Percentiles rank a stretch among this genome's conserved stretches.
These are phyloP conservation scores for Heloderma charlesbogerti DNA, from an alignment of 2,113 vertebrate genomes.

Conservation along the genomic window DNA sequence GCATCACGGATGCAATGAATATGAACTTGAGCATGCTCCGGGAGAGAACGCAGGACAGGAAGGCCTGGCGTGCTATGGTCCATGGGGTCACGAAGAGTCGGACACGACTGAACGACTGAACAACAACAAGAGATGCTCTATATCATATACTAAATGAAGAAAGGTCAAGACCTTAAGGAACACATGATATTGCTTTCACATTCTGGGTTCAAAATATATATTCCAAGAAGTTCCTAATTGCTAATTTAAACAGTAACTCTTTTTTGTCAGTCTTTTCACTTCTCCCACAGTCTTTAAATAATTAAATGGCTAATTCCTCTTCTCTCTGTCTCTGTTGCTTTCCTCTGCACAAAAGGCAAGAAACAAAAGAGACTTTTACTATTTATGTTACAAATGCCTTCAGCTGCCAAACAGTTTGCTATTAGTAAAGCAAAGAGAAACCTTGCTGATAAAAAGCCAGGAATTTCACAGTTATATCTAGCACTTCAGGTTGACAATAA, in stretches of 20 bases:
- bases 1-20: too few relatives aligned
- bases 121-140: too few relatives aligned
- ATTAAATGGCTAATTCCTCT: conserved; percentile 76
- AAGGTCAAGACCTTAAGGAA: conserved; percentile 67
- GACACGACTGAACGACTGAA: too few relatives aligned
- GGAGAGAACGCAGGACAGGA: too few relatives aligned
- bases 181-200: conserved; percentile 63
- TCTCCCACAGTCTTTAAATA: conserved; percentile 74
- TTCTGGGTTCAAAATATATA: conserved; percentile 80
- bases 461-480: conserved; percentile 72
- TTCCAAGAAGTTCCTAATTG: conserved; percentile 83
- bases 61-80: too few relatives aligned
- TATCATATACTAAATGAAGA: not conserved
- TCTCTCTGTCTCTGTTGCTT: conserved; percentile 63
- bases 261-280: conserved; percentile 77
- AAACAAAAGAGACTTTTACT: conserved; percentile 76
- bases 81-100: too few relatives aligned
- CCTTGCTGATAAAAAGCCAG: conserved; percentile 65
- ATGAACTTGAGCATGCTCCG: too few relatives aligned
- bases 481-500: conserved; percentile 60
- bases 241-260: conserved; percentile 78
- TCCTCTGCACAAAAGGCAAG: conserved; percentile 68
- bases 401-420: conserved; percentile 70
- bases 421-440: conserved; percentile 68
- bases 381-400: conserved; percentile 58